Base-by-base conservation (phyloP, 2,888 invertebrate genomes). In the Sphecodes monilicornis region DNA sequence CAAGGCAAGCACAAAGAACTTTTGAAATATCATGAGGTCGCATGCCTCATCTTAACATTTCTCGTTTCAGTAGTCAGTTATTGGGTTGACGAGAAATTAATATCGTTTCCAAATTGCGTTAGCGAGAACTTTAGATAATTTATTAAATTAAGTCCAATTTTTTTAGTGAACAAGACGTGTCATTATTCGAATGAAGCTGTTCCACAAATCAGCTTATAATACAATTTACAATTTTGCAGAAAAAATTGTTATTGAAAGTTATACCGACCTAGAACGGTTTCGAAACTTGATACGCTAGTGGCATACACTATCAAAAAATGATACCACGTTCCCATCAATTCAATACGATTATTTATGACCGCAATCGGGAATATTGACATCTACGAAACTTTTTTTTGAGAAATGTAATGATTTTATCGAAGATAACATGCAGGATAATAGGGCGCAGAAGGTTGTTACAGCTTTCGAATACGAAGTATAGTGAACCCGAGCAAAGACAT, bases 401-500 rank as follows among this genome's bases (percentile, higher is more conserved):
- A 22, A 46, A 13, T 29, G 16, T 41, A 57, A 5, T 70, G 13
- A 2, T 68, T 68, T 57, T 66, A 46, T 75, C n/a, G 29, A 75
- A 36, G 54, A 41, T 13, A 82, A 66, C 43, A 32, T 18, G 66
- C 66, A 39, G 66, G 66, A 66, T 66, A 66, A 32, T 11, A 66
- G n/a, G 11, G 3, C 32, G 36, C 39, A n/a, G 39, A 66, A 66
- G 66, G 32, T 64, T 64, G 64, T 64, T 32, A 18, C 29, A 64
- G 32, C 57, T 64, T 29, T 64, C 39, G 46, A n/a, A 43, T 46
- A 18, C 29, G 77, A 22, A 32, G 16, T 60, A 60, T 22, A 68
- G 78, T 29, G 68, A 69, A 73, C 43, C 32, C 22, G 46, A 82
- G 46, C 10, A 43, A 76, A 77, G 39, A 43, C 76, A 57, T 72